Evolutionary conservation across 2,113 vertebrate genomes (phyloP).

Genomic region (Leucoraja erinaceus): DNA sequence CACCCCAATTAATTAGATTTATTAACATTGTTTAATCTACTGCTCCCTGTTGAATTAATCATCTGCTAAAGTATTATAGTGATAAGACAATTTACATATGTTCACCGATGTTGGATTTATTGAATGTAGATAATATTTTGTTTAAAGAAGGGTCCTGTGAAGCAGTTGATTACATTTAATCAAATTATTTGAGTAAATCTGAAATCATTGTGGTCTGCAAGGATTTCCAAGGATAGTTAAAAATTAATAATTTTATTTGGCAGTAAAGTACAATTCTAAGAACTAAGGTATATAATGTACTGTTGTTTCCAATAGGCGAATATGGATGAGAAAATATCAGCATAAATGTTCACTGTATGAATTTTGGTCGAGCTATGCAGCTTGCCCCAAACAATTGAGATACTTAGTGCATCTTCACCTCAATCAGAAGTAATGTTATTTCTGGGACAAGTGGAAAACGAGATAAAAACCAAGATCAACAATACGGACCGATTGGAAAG

Average conservation of each 20-base stretch:
- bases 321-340: not conserved
- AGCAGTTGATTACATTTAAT: not conserved
- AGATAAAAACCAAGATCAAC: not conserved
- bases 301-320: not conserved
- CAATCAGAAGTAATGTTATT: not conserved
- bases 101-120: not conserved
- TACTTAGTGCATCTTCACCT: not conserved
- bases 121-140: not conserved
- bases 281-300: not conserved
- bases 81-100: not conserved
- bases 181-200: not conserved
- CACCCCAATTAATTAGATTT: not conserved
- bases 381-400: not conserved
- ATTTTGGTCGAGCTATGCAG: not conserved
- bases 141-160: not conserved
- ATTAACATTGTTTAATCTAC: not conserved
- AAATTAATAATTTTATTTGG: not conserved
- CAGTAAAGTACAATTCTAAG: not conserved
- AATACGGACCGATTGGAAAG: not conserved
- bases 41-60: slow-evolving; percentile 15
- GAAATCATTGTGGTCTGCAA: not conserved
- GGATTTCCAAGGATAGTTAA: not conserved
- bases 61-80: not conserved
- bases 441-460: not conserved
- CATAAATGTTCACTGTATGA: not conserved